Base-by-base conservation (phyloP, 2,797 vertebrate species). In the Mionectes olivaceus region DNA sequence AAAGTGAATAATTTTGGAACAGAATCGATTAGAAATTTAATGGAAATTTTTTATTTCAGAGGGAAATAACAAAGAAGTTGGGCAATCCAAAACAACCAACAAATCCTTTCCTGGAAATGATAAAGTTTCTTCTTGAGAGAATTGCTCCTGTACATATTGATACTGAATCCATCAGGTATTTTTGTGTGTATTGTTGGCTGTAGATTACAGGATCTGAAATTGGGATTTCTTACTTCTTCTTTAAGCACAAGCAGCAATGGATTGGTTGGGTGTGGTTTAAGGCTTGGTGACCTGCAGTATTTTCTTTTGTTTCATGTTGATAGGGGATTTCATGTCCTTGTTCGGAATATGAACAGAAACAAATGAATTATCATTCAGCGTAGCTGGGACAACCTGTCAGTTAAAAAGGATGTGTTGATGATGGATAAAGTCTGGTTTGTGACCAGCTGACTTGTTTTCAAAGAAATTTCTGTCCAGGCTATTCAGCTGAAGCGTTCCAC, bases 61-160 rank as follows among this genome's bases (percentile, higher is more conserved):
- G 99, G 97, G 99, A 99, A 97, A 99, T 99, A 97, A 99, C 99
- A 24, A 99, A 99, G 97, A 99, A 99, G 96, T 96, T 99, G 30
- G 98, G 99, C 73, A 99, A 99, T 92, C 99, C 99, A 89, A 99
- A 99, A 94, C 99, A 99, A 81, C 99, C 99, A 94, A 99, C 99
- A 95, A 99, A 99, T 95, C 99, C 99, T 3, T 99, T 99, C 96
- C 96, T 99, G 96, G 99, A 99, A 97, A 99, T 99, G 99, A 99
- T 99, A 59, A 99, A 99, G 96, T 99, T 99, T 97, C 98, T 99
- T 80, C 97, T 99, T 92, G 99, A 99, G 97, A 98, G 99, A 93
- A 99, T 99, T 79, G 99, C 99, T 63, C 99, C 99, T 11, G 99
- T 99, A 19, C 99, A 99, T 97, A 99, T 99, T 57, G 99, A 99